Evolutionary conservation across 2,113 vertebrate species (phyloP).

Genomic region (Conger conger): DNA sequence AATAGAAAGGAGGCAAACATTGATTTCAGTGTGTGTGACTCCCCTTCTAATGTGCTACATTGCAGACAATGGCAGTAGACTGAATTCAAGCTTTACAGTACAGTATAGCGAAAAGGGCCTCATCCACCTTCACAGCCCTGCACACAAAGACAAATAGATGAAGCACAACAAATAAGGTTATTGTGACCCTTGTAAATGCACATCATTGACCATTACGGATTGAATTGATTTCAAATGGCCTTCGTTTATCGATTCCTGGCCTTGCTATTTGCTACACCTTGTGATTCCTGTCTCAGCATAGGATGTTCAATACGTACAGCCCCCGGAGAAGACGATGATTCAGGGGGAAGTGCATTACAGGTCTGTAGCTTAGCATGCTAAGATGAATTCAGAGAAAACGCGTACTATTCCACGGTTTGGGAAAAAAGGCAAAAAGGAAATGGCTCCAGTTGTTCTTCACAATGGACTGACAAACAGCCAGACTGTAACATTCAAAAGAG

Average conservation of each 20-base stretch:
- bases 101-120: neutral
- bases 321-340: neutral
- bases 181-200: neutral
- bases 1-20: slow-evolving; percentile 12
- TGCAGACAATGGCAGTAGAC: neutral
- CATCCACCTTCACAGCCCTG: neutral
- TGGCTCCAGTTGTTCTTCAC: neutral
- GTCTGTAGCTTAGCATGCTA: neutral
- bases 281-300: neutral
- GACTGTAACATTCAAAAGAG: neutral
- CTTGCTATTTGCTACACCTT: neutral
- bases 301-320: neutral
- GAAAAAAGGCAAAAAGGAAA: neutral
- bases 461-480: neutral
- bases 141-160: neutral
- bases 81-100: neutral
- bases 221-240: neutral
- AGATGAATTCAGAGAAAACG: neutral
- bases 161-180: neutral
- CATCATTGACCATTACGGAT: neutral
- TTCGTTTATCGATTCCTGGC: no score
- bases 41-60: neutral
- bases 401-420: neutral
- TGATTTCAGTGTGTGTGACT: neutral
- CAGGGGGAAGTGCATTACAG: neutral